Percentiles rank a stretch among this genome's conserved stretches.
Evolutionary conservation across 2,113 vertebrate species (phyloP).

Genomic region (Willisornis vidua): DNA sequence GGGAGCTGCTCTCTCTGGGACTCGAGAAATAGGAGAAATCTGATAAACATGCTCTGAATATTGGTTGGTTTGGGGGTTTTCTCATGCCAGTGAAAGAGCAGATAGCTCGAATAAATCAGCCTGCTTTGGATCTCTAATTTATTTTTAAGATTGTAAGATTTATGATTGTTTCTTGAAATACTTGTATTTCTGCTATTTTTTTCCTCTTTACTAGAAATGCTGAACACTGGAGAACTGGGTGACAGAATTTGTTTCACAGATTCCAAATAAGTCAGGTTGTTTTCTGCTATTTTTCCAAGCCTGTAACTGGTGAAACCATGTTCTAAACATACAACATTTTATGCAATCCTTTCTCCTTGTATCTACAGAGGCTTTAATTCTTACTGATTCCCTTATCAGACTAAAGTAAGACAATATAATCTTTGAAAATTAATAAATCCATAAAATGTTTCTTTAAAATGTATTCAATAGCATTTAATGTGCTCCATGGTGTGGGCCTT

Average conservation of each 20-base stretch:
- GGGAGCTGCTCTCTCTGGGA: background rate
- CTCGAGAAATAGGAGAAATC: background rate
- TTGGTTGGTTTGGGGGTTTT: background rate
- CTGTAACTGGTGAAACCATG: background rate
- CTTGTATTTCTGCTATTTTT: background rate
- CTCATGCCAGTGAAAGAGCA: background rate
- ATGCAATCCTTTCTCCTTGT: background rate
- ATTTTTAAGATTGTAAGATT: background rate
- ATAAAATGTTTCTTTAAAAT: background rate
- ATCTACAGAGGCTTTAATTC: background rate
- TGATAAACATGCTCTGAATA: background rate
- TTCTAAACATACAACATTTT: background rate
- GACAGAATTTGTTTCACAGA: conserved; percentile 80
- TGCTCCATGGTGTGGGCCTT: background rate
- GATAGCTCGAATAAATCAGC: background rate
- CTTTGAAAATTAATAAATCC: background rate
- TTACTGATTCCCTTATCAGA: background rate
- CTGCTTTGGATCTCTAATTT: background rate
- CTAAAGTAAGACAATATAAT: background rate
- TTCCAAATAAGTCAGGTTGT: conserved; percentile 82
- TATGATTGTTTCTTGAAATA: background rate
- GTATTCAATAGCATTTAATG: background rate
- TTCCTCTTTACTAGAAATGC: conserved; percentile 65
- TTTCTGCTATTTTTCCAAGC: background rate
- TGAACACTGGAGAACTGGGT: conserved; percentile 85